Evolutionary conservation across 2,113 vertebrate genomes (phyloP).

Genomic region (Myotis davidii): DNA sequence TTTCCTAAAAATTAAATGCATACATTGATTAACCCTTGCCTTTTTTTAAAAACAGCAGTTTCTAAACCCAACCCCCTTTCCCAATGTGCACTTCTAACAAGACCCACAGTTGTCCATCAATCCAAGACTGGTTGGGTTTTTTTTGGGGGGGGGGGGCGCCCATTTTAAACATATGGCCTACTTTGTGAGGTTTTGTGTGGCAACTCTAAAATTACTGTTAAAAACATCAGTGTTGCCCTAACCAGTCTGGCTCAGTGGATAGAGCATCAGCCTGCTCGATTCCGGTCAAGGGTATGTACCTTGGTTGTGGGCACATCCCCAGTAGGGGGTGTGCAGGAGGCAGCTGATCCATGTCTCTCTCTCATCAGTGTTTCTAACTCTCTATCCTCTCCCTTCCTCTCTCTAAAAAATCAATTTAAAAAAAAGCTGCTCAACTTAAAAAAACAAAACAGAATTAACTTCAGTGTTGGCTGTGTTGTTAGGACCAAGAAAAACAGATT

Average conservation of each 20-base stretch:
- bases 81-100: neutral
- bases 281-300: too few relatives aligned
- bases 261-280: too few relatives aligned
- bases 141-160: neutral
- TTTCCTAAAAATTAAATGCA: constrained; percentile 26
- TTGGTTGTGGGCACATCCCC: too few relatives aligned
- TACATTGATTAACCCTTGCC: neutral
- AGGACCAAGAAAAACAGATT: constrained; percentile 39
- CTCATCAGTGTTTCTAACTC: too few relatives aligned
- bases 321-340: too few relatives aligned
- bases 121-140: neutral
- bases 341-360: too few relatives aligned
- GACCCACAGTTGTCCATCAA: neutral
- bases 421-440: too few relatives aligned
- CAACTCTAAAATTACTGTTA: neutral
- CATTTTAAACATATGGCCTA: neutral
- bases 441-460: neutral
- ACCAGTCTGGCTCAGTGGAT: too few relatives aligned
- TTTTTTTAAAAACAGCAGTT: neutral
- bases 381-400: too few relatives aligned
- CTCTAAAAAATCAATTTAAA: too few relatives aligned
- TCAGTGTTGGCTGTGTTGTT: neutral
- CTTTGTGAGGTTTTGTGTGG: neutral
- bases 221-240: neutral
- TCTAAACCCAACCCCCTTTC: neutral